Percentiles rank a stretch among this genome's conserved stretches.
Conservation (phyloP, 2,888 invertebrate genomes). For the Phoronis australis region DNA sequence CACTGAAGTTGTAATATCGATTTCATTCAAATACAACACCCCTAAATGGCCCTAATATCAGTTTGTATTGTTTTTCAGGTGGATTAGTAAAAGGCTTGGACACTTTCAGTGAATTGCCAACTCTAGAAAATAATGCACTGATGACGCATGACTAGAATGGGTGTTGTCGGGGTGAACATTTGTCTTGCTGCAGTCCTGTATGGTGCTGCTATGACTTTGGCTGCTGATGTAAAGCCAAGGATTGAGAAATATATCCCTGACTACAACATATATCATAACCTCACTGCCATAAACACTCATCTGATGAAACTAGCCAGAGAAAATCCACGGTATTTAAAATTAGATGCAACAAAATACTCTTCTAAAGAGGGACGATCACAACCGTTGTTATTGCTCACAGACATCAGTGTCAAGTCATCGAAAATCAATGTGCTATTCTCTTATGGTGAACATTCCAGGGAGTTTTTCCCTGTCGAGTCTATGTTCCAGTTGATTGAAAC, state of each 20-base stretch:
- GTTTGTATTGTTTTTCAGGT: background rate
- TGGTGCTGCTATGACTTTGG: too few species aligned
- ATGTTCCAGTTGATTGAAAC: constrained; percentile 33
- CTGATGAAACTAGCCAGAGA: constrained; percentile 20
- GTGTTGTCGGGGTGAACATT: background rate
- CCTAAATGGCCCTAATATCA: too few species aligned
- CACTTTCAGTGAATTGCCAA: background rate
- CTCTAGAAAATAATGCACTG: too few species aligned
- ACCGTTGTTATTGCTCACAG: constrained; percentile 31
- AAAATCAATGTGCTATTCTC: constrained; percentile 37
- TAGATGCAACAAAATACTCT: constrained; percentile 21
- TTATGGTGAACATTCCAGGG: constrained; percentile 48
- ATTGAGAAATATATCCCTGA: constrained; percentile 38
- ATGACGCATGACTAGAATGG: too few species aligned
- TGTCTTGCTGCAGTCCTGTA: background rate
- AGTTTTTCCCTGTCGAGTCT: constrained; percentile 45
- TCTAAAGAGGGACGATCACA: constrained; percentile 30
- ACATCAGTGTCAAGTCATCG: constrained; percentile 23
- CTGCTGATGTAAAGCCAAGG: constrained; percentile 39
- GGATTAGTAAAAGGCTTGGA: background rate
- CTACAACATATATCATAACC: constrained; percentile 39
- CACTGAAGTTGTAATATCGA: too few species aligned
- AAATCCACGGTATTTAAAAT: constrained; percentile 24
- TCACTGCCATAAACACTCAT: constrained; percentile 18
- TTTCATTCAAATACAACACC: too few species aligned